A percentile compares a stretch with the other conserved stretches of the same genome.
Evolutionary conservation across 2,113 vertebrate genomes (phyloP).

Genomic region (Cynopterus brachyotis): DNA sequence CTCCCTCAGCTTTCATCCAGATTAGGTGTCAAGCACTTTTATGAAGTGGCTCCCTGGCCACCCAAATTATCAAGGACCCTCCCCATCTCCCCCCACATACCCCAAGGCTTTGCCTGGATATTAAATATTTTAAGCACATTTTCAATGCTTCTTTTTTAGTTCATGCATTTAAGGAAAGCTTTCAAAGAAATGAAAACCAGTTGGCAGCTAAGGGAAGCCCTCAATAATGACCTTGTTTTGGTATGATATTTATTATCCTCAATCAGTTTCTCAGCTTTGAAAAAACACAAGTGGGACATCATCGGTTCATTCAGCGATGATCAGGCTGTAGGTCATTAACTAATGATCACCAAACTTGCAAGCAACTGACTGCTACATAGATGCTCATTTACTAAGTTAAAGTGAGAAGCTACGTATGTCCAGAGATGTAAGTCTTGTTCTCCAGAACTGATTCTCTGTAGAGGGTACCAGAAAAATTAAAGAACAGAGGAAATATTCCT

Average conservation of each 20-base stretch:
- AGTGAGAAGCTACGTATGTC: background rate
- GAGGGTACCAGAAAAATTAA: background rate
- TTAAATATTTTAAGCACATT: background rate
- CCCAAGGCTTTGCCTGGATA: background rate
- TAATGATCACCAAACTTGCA: background rate
- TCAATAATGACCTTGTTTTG: background rate
- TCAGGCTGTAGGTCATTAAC: background rate
- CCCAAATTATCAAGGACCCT: background rate
- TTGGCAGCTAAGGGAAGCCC: background rate
- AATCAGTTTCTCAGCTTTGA: background rate
- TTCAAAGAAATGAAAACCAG: background rate
- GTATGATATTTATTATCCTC: background rate
- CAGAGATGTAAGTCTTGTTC: background rate
- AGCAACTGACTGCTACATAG: background rate
- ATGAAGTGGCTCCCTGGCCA: background rate
- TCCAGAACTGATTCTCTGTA: background rate
- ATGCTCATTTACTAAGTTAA: background rate
- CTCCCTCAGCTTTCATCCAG: background rate
- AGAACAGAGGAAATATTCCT: background rate
- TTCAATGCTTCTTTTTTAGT: background rate
- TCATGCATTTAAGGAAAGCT: background rate
- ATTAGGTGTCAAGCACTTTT: background rate
- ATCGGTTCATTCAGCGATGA: background rate
- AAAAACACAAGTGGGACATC: background rate
- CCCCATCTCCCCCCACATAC: rapidly evolving